Evolutionary conservation across 1,140 invertebrate genomes (phyloP), one percentile per base, ranked within the genome.

Genomic region (Fopius arisanus): DNA sequence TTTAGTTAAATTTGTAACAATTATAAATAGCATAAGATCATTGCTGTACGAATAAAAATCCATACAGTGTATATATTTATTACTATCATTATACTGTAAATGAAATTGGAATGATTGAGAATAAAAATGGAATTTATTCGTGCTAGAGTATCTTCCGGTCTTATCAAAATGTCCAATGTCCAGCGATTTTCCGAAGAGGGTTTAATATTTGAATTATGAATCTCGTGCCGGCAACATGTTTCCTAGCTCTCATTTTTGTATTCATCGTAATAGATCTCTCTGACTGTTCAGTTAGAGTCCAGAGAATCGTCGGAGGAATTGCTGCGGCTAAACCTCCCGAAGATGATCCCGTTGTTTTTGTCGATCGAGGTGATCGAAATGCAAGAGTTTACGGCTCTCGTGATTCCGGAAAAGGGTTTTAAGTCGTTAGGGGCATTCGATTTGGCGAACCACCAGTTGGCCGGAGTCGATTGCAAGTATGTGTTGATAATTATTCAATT

Each of bases 261-360:
- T 29, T 62, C 19, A 12, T 70, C 26, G 29, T 51, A 12, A 31
- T 48, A 2, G 16, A n/a, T 48, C 14, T 1, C 2, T 48, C n/a
- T 21, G 26, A 41, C 1, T 28, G 29, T 62, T 62, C 16, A 9
- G 37, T 1, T 33, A 77, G 89, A 72, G 84, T 88, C 0, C 89
- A 90, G 70, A 83, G 91, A 73, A 90, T 92, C 70, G 90, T 92
- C 0, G 91, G 91, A 2, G 91, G 91, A 4, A 78, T 51, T 1
- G 82, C 88, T 0, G 90, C 91, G 1, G 86, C 88, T 3, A 78
- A 87, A 0, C 91, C 91, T 0, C 90, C 91, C 33, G 86, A 87
- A 31, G 91, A 92, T 75, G 90, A 91, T 43, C 91, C 91, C 0
- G 88, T 90, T 6, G 89, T 92, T 5, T 92, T 89, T 79, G 85